Evolutionary conservation across 1,140 invertebrate genomes (phyloP).

Genomic region (Drosophila azteca): DNA sequence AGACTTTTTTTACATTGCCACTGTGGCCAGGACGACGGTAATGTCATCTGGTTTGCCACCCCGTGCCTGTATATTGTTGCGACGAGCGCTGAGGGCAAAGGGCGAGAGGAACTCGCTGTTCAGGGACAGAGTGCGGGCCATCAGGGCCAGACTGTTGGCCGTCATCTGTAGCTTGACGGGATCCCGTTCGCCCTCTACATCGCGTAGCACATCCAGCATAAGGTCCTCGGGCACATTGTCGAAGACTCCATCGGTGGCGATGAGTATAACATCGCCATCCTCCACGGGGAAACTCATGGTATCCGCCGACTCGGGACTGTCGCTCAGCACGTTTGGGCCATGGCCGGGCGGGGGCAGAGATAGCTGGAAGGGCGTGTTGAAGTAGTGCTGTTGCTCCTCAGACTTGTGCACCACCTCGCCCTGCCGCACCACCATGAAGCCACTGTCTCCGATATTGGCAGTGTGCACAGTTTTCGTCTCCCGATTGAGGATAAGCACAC

Average conservation of each 20-base stretch:
- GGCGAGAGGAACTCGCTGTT: conserved; percentile 98
- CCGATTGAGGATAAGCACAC: conserved; percentile 96
- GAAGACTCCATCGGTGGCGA: conserved; percentile 99
- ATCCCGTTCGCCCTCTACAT: conserved; percentile 88
- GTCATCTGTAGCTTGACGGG: conserved; percentile 92
- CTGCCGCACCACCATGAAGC: conserved; percentile 95
- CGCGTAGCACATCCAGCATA: conserved; percentile 85
- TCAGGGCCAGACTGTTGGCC: conserved; percentile 96
- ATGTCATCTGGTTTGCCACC: conserved; percentile 99
- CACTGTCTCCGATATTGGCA: conserved; percentile 99
- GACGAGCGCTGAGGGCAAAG: conserved; percentile 95
- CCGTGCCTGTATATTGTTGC: conserved; percentile 96
- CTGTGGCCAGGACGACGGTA: conserved; percentile 96
- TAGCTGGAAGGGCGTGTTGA: conserved; percentile 99
- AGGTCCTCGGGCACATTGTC: conserved; percentile 97
- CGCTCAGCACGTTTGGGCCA: conserved; percentile 92
- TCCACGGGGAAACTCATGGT: conserved; percentile 95
- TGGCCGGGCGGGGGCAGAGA: conserved; percentile 95
- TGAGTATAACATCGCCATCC: conserved; percentile 97
- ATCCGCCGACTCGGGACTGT: conserved; percentile 96
- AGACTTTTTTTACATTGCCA: conserved; percentile 88
- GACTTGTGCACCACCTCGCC: conserved; percentile 95
- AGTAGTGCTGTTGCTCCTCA: conserved; percentile 98
- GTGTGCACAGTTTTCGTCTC: conserved; percentile 95
- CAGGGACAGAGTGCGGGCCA: conserved; percentile 96